Evolutionary conservation across 2,113 vertebrate genomes (phyloP).

Genomic region (Turnix velox): DNA sequence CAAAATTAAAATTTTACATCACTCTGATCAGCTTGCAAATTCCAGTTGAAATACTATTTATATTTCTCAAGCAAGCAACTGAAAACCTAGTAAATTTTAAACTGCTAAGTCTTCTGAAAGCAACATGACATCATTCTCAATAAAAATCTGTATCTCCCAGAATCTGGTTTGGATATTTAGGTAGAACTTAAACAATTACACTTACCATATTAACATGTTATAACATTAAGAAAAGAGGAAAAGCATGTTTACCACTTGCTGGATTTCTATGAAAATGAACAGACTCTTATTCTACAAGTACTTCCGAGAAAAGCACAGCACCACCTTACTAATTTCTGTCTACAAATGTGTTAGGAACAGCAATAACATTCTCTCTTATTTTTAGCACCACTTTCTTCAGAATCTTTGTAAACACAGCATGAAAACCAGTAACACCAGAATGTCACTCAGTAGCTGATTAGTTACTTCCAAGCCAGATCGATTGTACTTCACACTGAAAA

Average conservation of each 20-base stretch:
- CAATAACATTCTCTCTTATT: neutral
- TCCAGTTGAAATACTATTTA: neutral
- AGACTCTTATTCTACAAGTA: neutral
- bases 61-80: neutral
- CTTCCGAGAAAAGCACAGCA: neutral
- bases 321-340: neutral
- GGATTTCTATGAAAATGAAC: neutral
- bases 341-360: neutral
- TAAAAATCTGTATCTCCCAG: neutral
- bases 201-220: neutral
- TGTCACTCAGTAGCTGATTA: neutral
- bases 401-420: neutral
- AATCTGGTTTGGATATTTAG: neutral
- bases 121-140: neutral
- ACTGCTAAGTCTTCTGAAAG: neutral
- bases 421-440: neutral
- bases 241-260: neutral
- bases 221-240: neutral
- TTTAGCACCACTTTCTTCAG: neutral
- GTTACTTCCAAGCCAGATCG: neutral
- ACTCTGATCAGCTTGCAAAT: neutral
- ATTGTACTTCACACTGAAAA: neutral
- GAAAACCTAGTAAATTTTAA: neutral
- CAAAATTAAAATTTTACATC: neutral
- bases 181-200: neutral